phyloP scores from a whole-genome alignment of 1,140 invertebrate genomes.

The silkworm (Bombyx mori) region ASM3026992v2 NC_085135.1:6219001-6219500 shows the following conservation, averaged over 20 bases:
- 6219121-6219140: slow-evolving; percentile 9
- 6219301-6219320: neutral
- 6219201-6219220: neutral
- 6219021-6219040: slow-evolving; percentile 7
- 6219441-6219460: no score
- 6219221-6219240: slow-evolving; percentile 1
- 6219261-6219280: neutral
- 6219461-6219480: no score
- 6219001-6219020: no score
- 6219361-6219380: slow-evolving; percentile 1
- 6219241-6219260: slow-evolving; percentile 1
- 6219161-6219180: neutral
- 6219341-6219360: slow-evolving; percentile 1
- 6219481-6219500: no score
- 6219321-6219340: neutral
- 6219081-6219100: slow-evolving; percentile 15
- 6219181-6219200: slow-evolving; percentile 1
- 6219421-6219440: no score
- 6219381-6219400: neutral
- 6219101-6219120: slow-evolving; percentile 7
- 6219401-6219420: no score
- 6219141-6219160: slow-evolving; percentile 7
- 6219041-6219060: slow-evolving; percentile 8
- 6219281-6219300: neutral
- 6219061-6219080: slow-evolving; percentile 12